Base-by-base conservation (phyloP, 2,113 vertebrate genomes). In the Clupea harengus region DNA sequence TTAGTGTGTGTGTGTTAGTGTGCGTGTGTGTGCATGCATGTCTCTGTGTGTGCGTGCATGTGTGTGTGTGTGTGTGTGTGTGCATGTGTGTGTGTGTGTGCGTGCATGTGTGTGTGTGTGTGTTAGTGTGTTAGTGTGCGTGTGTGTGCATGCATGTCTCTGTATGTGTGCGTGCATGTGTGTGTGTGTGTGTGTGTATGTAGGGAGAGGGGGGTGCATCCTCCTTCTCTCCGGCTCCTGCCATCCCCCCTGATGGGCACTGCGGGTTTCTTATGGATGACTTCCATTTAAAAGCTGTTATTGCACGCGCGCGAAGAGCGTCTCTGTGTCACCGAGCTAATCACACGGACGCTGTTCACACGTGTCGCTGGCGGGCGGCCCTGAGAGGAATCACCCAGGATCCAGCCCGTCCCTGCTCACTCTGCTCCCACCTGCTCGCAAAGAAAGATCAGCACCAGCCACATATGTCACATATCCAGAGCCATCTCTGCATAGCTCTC, bases 211-310 rank as follows among this genome's bases (percentile, higher is more conserved):
- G 22, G 64, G n/a, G 8, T 10, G 64, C 64, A 67, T 67, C 64
- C 64, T 67, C 64, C 64, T 82, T 90, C 64, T 85, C 52, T 28
- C 60, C 57, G 72, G 87, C 86, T 86, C 95, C 6, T 28, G 11
- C 45, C 50, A 18, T 95, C 88, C 52, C 83, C 54, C 86, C 75
- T 46, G 81, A 72, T 67, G 83, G 83, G 81, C 83, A 54, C 78
- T 39, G 72, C 94, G 95, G 94, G 96, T 83, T 90, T 86, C 84
- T 91, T 91, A 89, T 89, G 85, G 88, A 91, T 91, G 90, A 83
- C 86, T 87, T 87, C 85, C 78, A 89, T 89, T 92, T 88, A 86
- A 89, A 90, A 89, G 84, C 84, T 87, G 88, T 87, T 88, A 86
- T 88, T 89, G 86, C 80, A 80, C 84, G 85, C 82, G 87, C 88